These are phyloP conservation scores for Chloropsis hardwickii DNA, from an alignment of 2,113 vertebrate species.

Conservation along the genomic window DNA sequence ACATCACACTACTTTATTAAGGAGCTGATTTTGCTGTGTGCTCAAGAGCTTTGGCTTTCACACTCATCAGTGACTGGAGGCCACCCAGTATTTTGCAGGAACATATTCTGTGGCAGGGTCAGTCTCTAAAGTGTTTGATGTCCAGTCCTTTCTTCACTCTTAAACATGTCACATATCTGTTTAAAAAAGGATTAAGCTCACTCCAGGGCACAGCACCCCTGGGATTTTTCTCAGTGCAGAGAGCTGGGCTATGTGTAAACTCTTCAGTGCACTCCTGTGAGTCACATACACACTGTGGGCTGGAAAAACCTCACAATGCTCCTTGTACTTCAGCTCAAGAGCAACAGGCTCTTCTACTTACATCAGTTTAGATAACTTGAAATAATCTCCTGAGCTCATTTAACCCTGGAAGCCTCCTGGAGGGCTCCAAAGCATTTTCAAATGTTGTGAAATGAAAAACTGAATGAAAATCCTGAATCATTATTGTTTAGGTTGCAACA, in stretches of 20 bases:
- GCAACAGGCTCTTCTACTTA: too few relatives aligned
- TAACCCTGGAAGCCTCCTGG: background rate
- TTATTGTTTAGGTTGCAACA: background rate
- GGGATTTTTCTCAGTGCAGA: background rate
- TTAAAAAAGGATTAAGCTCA: background rate
- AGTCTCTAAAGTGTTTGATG: background rate
- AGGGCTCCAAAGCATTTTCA: background rate
- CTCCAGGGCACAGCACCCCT: background rate
- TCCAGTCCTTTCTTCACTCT: background rate
- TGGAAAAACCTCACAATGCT: background rate
- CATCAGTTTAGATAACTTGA: too few relatives aligned
- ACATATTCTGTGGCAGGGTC: background rate
- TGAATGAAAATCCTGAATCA: background rate
- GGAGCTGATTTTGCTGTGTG: background rate
- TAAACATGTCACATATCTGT: background rate
- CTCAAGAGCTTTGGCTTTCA: background rate
- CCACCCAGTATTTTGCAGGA: background rate
- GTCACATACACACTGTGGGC: background rate
- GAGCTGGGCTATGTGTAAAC: background rate
- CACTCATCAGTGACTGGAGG: background rate
- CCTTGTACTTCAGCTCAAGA: too few relatives aligned
- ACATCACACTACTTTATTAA: background rate
- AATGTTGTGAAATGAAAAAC: background rate
- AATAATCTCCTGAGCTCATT: background rate
- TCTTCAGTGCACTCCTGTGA: background rate